A percentile compares a stretch with the other conserved stretches of the same genome.
Evolutionary conservation across 2,113 vertebrate genomes (phyloP).

Genomic region (Paramormyrops kingsleyae): DNA sequence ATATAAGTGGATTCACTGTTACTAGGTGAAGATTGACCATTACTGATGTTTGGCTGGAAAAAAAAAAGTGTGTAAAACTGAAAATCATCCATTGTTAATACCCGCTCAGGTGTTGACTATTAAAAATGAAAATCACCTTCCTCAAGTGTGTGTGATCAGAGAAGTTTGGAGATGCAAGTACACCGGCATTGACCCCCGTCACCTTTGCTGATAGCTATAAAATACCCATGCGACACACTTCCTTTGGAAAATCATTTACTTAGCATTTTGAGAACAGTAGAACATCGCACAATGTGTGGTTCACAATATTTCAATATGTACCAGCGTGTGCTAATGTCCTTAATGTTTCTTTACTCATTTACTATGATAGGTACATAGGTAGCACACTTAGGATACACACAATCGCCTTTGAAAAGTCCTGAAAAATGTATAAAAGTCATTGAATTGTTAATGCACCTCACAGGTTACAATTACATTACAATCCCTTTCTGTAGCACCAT

Average conservation of each 20-base stretch:
- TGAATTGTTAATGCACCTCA: constrained; percentile 39
- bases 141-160: not conserved
- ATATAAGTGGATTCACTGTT: not conserved
- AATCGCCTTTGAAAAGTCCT: constrained; percentile 39
- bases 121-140: not conserved
- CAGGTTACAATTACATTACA: constrained; percentile 44
- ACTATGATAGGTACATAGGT: not conserved
- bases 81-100: not conserved
- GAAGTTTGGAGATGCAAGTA: not conserved
- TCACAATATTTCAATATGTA: constrained; percentile 54
- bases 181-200: not conserved
- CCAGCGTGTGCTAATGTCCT: constrained; percentile 47
- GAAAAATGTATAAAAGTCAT: constrained; percentile 43
- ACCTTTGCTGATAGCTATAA: not conserved
- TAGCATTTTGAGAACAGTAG: constrained; percentile 24
- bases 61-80: not conserved
- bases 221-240: not conserved
- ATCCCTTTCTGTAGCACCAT: constrained; percentile 51
- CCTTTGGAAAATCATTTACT: constrained; percentile 37
- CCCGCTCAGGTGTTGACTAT: not conserved
- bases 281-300: constrained; percentile 34
- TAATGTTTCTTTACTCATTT: constrained; percentile 30
- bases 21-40: not conserved
- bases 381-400: constrained; percentile 18
- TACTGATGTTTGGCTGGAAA: not conserved